Base-by-base conservation (phyloP, 92 coral and sea anemone species). In the Paragorgia papillata region DNA sequence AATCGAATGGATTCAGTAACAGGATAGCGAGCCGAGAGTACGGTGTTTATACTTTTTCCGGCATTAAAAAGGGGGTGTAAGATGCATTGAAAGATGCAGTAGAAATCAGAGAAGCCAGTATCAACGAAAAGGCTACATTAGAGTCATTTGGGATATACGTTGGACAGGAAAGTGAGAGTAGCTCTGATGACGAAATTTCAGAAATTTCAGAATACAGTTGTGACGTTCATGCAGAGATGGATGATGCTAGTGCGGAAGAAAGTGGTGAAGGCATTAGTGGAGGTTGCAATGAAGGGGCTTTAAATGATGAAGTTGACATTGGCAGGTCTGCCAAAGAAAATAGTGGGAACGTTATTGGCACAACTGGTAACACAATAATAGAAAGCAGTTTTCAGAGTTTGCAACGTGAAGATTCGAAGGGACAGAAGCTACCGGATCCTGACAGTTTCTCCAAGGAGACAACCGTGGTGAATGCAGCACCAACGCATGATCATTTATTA, bases 401-500 rank as follows among this genome's bases (percentile, higher is more conserved):
- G 19, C 20, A 17, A 51, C 5, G 26, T 17, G 26, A 51, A 51
- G 58, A 17, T 5, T 17, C 6, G 20, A 51, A 22, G 4, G 21
- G 26, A 22, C 58, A 51, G 58, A 17, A 51, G 21, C 20, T 51
- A 6, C 58, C 21, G 3, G 58, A 51, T 51, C 26, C 58, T 51
- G 26, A 17, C 21, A 51, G 58, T 51, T 51, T 51, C 58, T 51
- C 58, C 26, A 51, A 5, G 26, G 26, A 51, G 17, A 22, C 5
- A 51, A 51, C 58, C 20, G 21, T 22, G 21, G 26, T 17, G 17
- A 51, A 22, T 51, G 58, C 58, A 51, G 26, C 19, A 17, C 86
- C 86, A 34, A 57, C 85, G 35, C 18, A 19, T n/a, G 89, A 85
- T 14, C 77, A 67, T 49, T 63, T 87, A 81, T 30, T 83, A 43